Evolutionary conservation across 2,888 invertebrate species (phyloP).

Genomic region (Lysandra bellargus): DNA sequence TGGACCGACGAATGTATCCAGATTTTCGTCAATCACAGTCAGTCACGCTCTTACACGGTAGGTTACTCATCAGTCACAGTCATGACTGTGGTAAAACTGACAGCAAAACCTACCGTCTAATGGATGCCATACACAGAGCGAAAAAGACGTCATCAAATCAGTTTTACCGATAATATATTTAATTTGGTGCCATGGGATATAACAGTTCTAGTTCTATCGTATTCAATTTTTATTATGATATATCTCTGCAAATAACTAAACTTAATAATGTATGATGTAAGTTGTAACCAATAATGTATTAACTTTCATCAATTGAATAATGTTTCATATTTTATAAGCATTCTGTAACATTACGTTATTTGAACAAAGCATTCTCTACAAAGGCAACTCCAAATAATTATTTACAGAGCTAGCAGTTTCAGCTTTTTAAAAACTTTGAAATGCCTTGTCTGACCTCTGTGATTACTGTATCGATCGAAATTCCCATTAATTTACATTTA

Average conservation of each 20-base stretch:
- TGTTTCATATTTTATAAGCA: background rate
- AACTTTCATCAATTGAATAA: background rate
- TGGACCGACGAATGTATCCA: too few species aligned
- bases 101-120: too few species aligned
- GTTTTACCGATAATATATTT: background rate
- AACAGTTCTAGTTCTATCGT: too few species aligned
- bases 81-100: too few species aligned
- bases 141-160: background rate
- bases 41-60: too few species aligned
- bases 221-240: too few species aligned
- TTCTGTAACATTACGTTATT: background rate
- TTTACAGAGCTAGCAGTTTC: background rate
- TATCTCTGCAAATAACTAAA: too few species aligned
- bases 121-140: background rate
- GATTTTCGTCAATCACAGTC: too few species aligned
- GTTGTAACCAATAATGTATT: background rate
- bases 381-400: background rate
- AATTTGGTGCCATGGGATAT: too few species aligned
- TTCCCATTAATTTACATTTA: background rate
- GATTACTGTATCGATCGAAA: background rate
- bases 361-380: background rate
- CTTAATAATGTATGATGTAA: too few species aligned
- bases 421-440: background rate
- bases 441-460: background rate
- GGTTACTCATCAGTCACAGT: too few species aligned